Evolutionary conservation across 2,888 invertebrate species (phyloP), one percentile per base, ranked within the genome.

Genomic region (Tortrix viridana): DNA sequence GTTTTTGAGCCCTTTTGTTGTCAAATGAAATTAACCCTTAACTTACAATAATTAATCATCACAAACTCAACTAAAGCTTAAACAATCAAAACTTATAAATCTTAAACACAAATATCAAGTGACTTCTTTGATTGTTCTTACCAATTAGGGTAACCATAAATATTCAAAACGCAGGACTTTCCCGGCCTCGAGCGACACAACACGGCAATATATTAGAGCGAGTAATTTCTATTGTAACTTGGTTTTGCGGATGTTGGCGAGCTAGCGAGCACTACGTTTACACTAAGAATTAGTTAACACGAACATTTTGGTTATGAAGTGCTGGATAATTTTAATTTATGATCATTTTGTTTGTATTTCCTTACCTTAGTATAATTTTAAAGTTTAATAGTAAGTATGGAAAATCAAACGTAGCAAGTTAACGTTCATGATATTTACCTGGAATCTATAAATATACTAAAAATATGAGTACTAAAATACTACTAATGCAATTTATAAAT

Each of bases 211-310:
- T 63, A 63, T 63, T 58, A 58, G 47, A 47, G 37, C 26, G 58
- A 63, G 63, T 63, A 63, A 63, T 63, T 63, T 63, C 63, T 63
- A 63, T 63, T 63, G 63, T 58, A 58, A 48, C 47, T 48, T 22
- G 63, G 63, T 63, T 62, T 61, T 57, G 63, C 52, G 63, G 57
- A 58, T 63, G 63, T 63, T 53, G 62, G 52, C 62, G 22, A 43
- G 22, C 63, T 53, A 53, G 47, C 58, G 53, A 57, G 18, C 47
- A 46, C 52, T 32, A 53, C 57, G 53, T 53, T 63, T 48, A 43
- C 57, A 58, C 57, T 53, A 53, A 43, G 63, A 63, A 58, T 63
- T 63, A 58, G 63, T 63, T 47, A 52, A 41, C 57, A 52, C 32
- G 63, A 47, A 18, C 22, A 52, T 32, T 53, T 53, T 32, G 53